phyloP scores from a whole-genome alignment of 2,113 vertebrate species.

The Columba livia region DNA sequence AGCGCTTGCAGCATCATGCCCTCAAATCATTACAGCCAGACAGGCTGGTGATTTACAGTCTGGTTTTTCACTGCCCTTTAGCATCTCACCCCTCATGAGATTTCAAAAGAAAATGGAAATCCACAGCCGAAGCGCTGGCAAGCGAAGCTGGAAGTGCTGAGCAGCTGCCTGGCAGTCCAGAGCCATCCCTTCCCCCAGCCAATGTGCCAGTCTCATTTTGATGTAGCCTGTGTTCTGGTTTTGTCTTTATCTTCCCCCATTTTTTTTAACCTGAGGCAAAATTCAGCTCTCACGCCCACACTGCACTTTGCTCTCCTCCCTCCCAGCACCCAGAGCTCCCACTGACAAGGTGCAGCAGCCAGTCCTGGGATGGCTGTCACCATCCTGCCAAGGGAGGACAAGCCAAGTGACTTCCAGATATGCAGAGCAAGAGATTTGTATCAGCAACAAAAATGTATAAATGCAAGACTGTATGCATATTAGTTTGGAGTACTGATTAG shows the following conservation, averaged over 20 bases:
- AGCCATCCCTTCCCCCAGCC: neutral
- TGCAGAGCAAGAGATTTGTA: neutral
- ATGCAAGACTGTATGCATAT: neutral
- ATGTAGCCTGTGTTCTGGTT: neutral
- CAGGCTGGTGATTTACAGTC: neutral
- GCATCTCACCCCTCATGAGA: neutral
- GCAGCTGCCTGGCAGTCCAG: neutral
- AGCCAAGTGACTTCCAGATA: neutral
- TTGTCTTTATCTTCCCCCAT: neutral
- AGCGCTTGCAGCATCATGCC: neutral
- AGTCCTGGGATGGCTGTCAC: neutral
- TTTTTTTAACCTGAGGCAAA: neutral
- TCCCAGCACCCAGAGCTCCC: neutral
- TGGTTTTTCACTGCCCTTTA: neutral
- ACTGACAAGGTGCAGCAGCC: neutral
- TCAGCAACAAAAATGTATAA: neutral
- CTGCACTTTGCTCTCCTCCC: neutral
- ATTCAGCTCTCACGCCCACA: neutral
- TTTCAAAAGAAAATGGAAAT: constrained; percentile 24
- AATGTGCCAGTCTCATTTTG: neutral
- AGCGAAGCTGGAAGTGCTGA: neutral
- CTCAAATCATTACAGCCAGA: neutral
- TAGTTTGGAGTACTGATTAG: constrained; percentile 28
- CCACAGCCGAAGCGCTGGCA: neutral
- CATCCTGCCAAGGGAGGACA: neutral